Percentiles rank a stretch among this genome's conserved stretches.
Evolutionary conservation across 2,888 invertebrate species (phyloP).

Genomic region (Baronia brevicornis): DNA sequence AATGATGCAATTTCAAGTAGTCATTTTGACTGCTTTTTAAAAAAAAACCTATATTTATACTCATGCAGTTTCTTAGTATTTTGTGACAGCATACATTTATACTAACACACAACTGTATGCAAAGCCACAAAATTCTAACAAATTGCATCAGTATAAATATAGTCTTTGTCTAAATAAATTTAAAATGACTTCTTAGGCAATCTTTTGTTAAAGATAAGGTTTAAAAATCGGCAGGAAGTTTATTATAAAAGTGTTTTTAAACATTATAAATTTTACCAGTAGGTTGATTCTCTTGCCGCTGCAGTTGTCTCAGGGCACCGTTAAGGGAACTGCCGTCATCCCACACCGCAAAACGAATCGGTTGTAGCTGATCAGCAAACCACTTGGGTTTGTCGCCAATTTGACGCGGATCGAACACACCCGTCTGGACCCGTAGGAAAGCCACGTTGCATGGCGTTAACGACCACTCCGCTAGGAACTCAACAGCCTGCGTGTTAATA

Average conservation of each 20-base stretch:
- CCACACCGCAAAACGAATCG: conserved; percentile 94
- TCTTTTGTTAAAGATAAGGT: too few relatives aligned
- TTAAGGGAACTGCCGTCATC: conserved; percentile 89
- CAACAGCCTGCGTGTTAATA: conserved; percentile 84
- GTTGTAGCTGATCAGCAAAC: conserved; percentile 92
- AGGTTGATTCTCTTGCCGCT: conserved; percentile 85
- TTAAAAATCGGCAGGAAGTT: conserved; percentile 2
- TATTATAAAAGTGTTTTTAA: conserved; percentile 1
- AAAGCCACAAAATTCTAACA: too few relatives aligned
- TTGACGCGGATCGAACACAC: conserved; percentile 93
- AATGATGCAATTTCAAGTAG: too few relatives aligned
- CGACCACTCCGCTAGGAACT: conserved; percentile 99
- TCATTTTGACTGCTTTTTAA: too few relatives aligned
- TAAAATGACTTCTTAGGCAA: too few relatives aligned
- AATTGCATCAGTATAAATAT: too few relatives aligned
- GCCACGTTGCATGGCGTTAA: conserved; percentile 98
- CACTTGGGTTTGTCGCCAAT: conserved; percentile 99
- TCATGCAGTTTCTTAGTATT: too few relatives aligned
- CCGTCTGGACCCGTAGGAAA: conserved; percentile 97
- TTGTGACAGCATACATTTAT: too few relatives aligned
- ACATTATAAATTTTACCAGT: conserved; percentile 67
- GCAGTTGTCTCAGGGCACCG: conserved; percentile 83
- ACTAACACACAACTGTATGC: too few relatives aligned
- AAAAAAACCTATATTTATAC: too few relatives aligned
- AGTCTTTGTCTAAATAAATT: too few relatives aligned